A percentile compares a stretch with the other conserved stretches of the same genome.
Conservation (phyloP, 2,113 vertebrate genomes). For the Grammatotria lemairii region DNA sequence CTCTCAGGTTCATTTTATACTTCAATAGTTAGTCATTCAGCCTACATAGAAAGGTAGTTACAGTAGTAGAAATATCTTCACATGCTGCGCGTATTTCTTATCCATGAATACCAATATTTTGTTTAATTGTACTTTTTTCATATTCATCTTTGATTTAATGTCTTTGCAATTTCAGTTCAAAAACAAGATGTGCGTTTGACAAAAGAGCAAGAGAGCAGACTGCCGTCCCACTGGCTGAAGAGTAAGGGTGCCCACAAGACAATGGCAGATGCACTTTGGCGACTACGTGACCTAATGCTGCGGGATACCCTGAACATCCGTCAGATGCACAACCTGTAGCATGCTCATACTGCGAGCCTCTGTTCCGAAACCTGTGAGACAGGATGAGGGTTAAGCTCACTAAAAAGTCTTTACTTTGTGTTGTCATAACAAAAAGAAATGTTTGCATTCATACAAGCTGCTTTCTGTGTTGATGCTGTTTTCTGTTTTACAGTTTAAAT, state of each 20-base stretch:
- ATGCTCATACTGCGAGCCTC: conserved; percentile 34
- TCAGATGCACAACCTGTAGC: conserved; percentile 86
- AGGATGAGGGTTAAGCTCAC: conserved; percentile 32
- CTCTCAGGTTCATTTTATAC: conserved; percentile 77
- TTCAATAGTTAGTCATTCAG: neutral
- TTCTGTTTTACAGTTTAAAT: conserved; percentile 58
- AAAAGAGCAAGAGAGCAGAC: conserved; percentile 93
- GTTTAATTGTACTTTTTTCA: neutral
- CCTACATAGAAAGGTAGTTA: neutral
- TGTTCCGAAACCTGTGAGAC: conserved; percentile 48
- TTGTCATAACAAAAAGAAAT: conserved; percentile 37
- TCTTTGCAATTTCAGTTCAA: conserved; percentile 70
- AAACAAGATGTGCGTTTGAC: conserved; percentile 90
- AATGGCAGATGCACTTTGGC: conserved; percentile 96
- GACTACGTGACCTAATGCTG: conserved; percentile 95
- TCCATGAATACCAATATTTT: neutral
- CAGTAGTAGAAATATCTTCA: neutral
- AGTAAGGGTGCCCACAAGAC: conserved; percentile 97
- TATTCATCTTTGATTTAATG: neutral
- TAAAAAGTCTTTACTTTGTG: conserved; percentile 58
- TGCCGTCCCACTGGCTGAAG: conserved; percentile 95
- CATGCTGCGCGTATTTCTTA: neutral
- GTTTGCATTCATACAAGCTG: conserved; percentile 31
- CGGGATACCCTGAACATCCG: conserved; percentile 93
- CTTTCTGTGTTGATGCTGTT: conserved; percentile 35